Evolutionary conservation across 2,888 invertebrate genomes (phyloP), one percentile per base, ranked within the genome.

Genomic region (Aplocera efformata): DNA sequence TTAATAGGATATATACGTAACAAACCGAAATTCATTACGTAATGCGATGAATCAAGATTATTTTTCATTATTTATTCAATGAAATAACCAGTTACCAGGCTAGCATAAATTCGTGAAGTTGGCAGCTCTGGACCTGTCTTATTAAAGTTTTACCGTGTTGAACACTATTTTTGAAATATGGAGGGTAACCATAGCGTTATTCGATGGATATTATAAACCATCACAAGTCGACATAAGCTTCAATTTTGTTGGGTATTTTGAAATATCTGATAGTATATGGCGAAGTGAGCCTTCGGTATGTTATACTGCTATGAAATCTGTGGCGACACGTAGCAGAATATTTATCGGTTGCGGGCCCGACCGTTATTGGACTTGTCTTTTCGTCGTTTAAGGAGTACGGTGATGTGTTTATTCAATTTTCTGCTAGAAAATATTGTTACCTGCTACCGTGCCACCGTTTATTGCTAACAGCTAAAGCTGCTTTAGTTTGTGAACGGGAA

Each of bases 401-500:
- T 80, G 81, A 85, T 80, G 84, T 84, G 84, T 81, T 83, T 81
- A 86, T 86, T 85, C 80, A 84, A 85, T 86, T 86, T 85, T 77
- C 69, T 74, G 67, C 62, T 63, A 63, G 67, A 70, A 79, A 83
- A 84, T 80, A 76, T 75, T 76, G 80, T 85, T 84, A 80, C 77
- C 72, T 79, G 67, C 67, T 67, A 62, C 54, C 62, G 58, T 63
- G 61, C 58, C 42, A 35, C 37, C 67, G 66, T 71, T 78, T 72
- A 72, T 72, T 70, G 68, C 57, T 58, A 55, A 56, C 56, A 32
- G 37, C 30, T 27, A 28, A 42, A 32, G 24, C 20, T 36, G 35
- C 11, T 40, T 33, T 32, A 39, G 38, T 36, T 36, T 10, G 28
- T 2, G 6, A 22, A n/a, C 22, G n/a, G 22, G n/a, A 28, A 31